Conservation (phyloP, 1,140 invertebrate genomes). For the Orussus abietinus region DNA sequence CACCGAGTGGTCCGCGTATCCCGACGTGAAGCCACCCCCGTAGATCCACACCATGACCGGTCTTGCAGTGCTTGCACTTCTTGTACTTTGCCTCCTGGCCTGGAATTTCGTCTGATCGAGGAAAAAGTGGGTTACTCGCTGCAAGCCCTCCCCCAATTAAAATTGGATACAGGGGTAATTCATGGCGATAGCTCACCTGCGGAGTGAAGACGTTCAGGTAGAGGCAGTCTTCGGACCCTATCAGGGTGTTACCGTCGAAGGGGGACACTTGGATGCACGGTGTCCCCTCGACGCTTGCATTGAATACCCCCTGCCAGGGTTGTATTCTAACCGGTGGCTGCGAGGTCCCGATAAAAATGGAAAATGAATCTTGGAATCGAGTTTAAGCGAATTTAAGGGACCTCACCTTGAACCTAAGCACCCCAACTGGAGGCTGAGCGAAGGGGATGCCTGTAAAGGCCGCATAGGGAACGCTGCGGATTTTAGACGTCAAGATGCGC, state of each 20-base stretch:
- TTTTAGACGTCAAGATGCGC: too few species aligned
- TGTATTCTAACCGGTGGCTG: constrained; percentile 21
- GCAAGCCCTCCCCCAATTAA: neutral
- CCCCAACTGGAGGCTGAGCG: constrained; percentile 25
- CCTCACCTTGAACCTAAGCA: constrained; percentile 26
- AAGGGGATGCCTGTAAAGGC: constrained; percentile 37
- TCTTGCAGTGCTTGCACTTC: too few species aligned
- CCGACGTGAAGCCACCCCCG: constrained; percentile 32
- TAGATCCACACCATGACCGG: constrained; percentile 37
- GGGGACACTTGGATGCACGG: constrained; percentile 20
- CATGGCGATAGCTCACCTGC: constrained; percentile 28
- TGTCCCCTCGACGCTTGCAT: constrained; percentile 16
- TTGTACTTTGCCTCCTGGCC: too few species aligned
- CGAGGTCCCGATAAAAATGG: constrained; percentile 4
- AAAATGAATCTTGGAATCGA: neutral
- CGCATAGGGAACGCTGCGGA: too few species aligned
- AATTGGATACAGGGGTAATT: too few species aligned
- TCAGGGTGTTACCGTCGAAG: neutral
- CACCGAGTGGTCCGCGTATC: constrained; percentile 25
- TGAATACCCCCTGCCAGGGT: constrained; percentile 18
- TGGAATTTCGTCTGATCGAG: neutral
- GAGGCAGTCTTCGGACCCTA: constrained; percentile 41
- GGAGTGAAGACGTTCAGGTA: constrained; percentile 41
- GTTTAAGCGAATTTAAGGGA: neutral
- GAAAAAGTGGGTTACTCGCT: neutral